Evolutionary conservation across 1,140 invertebrate genomes (phyloP), one percentile per base, ranked within the genome.

Genomic region (Trigoniulus corallinus): DNA sequence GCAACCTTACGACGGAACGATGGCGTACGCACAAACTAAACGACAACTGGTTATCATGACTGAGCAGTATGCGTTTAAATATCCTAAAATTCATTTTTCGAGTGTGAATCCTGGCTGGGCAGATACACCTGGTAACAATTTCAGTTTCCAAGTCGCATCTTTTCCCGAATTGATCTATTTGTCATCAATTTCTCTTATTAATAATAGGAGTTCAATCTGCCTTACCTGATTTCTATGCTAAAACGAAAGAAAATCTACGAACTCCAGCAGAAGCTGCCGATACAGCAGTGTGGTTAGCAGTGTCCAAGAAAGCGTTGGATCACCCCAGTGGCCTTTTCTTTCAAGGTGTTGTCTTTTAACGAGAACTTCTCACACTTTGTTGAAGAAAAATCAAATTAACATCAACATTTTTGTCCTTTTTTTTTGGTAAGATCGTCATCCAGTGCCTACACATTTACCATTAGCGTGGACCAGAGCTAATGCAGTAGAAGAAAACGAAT

Each of bases 81-180:
- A 68, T 57, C 66, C 70, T 21, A 61, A 61, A 15, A 58, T 74
- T 39, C 66, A 71, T 51, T 74, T 73, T 57, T 67, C 66, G 21
- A 56, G 59, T 34, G 71, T 72, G 69, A 71, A 74, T 56, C 72
- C 70, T 3, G 72, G 72, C 22, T 74, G 72, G 72, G 67, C 67
- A 4, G 70, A 72, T 52, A 74, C 71, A 20, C 64, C 66, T 48
- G 71, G 65, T 51, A n/a, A n/a, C n/a, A n/a, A n/a, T n/a, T n/a
- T n/a, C n/a, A n/a, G n/a, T n/a, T 66, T 74, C 20, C 55, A 61
- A 43, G 57, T 57, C 20, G 61, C n/a, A n/a, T n/a, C n/a, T n/a
- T n/a, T n/a, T n/a, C n/a, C n/a, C n/a, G n/a, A n/a, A n/a, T n/a
- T n/a, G n/a, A n/a, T n/a, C n/a, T n/a, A n/a, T n/a, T n/a, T n/a